phyloP scores from a whole-genome alignment of 2,888 invertebrate genomes.

The Coenonympha glycerion region DNA sequence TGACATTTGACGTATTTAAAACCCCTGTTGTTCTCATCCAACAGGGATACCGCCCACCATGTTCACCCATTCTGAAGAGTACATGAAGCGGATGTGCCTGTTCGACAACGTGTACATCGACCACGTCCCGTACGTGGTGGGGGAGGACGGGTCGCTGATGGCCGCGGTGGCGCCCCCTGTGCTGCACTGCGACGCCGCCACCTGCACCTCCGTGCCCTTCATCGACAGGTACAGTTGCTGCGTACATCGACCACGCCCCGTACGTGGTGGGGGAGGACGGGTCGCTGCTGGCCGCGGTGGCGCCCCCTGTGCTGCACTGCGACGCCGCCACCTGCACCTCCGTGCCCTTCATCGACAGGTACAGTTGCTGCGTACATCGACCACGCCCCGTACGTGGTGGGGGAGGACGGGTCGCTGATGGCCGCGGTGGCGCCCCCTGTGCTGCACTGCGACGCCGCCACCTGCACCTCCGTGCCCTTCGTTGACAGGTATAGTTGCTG shows the following conservation, averaged over 20 bases:
- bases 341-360: conserved; percentile 68
- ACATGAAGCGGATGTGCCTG: conserved; percentile 66
- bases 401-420: conserved; percentile 62
- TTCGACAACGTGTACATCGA: conserved; percentile 66
- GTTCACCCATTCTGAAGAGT: conserved; percentile 62
- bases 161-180: conserved; percentile 68
- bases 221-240: conserved; percentile 61
- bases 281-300: conserved; percentile 63
- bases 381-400: conserved; percentile 65
- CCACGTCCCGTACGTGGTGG: conserved; percentile 65
- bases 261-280: conserved; percentile 65
- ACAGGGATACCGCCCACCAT: conserved; percentile 61
- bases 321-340: conserved; percentile 69
- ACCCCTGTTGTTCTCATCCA: background rate
- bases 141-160: conserved; percentile 62
- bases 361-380: conserved; percentile 53
- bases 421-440: conserved; percentile 68
- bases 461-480: conserved; percentile 67
- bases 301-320: conserved; percentile 66
- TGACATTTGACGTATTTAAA: too few relatives aligned
- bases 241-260: conserved; percentile 63
- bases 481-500: conserved; percentile 61
- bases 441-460: conserved; percentile 66
- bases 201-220: conserved; percentile 67
- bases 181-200: conserved; percentile 66